A percentile compares a stretch with the other conserved stretches of the same genome.
Evolutionary conservation across 2,797 vertebrate genomes (phyloP).

Genomic region (Pipistrellus pipistrellus): DNA sequence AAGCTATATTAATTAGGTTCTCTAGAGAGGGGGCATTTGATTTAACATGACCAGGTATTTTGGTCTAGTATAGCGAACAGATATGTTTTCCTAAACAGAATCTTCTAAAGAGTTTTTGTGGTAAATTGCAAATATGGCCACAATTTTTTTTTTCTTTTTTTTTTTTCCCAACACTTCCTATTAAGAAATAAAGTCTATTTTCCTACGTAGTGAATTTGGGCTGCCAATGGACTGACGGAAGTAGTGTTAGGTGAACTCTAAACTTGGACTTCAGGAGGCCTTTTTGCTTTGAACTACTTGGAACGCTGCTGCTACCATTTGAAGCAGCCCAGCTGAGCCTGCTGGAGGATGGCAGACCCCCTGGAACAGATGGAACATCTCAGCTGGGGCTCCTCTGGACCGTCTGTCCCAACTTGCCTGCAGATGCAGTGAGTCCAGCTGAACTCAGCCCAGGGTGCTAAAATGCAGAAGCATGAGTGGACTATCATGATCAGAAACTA

Average conservation of each 20-base stretch:
- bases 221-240: neutral
- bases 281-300: neutral
- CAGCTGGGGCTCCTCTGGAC: neutral
- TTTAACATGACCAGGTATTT: neutral
- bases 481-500: slow-evolving; percentile 16
- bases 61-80: neutral
- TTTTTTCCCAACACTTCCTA: neutral
- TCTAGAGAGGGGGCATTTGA: neutral
- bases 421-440: neutral
- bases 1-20: neutral
- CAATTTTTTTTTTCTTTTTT: no score
- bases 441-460: neutral
- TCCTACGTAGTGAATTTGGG: neutral
- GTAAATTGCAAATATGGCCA: slow-evolving; percentile 8
- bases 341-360: neutral
- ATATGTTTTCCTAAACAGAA: neutral
- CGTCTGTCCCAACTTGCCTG: neutral
- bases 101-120: neutral
- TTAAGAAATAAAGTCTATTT: neutral
- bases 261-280: neutral
- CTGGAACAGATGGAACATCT: neutral
- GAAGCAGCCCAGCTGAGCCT: neutral
- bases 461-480: neutral
- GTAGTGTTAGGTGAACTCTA: neutral
- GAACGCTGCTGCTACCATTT: neutral